phyloP scores from a whole-genome alignment of 2,888 invertebrate species.

The Limenitis camilla region DNA sequence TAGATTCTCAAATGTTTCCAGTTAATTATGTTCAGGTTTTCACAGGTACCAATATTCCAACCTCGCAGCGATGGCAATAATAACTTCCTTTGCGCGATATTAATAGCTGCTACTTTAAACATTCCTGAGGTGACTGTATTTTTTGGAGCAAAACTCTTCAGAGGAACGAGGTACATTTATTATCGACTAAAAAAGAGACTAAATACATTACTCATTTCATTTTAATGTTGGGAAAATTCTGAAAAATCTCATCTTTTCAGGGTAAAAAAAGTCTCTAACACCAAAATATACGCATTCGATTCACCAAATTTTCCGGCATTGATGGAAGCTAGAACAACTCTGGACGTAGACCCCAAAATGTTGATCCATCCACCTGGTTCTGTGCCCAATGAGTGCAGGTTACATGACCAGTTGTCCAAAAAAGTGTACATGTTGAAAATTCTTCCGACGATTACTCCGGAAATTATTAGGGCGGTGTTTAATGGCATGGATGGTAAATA shows the following conservation, averaged over 20 bases:
- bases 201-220: too few relatives aligned
- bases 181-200: too few relatives aligned
- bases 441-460: constrained; percentile 92
- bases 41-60: constrained; percentile 92
- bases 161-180: constrained; percentile 73
- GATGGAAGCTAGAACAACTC: constrained; percentile 73
- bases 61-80: constrained; percentile 94
- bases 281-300: constrained; percentile 86
- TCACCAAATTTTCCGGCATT: constrained; percentile 90
- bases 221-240: background rate
- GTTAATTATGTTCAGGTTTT: background rate
- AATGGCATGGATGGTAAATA: constrained; percentile 77
- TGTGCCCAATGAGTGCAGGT: constrained; percentile 75
- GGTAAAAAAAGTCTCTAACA: constrained; percentile 84
- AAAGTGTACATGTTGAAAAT: constrained; percentile 91
- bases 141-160: constrained; percentile 89
- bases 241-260: constrained; percentile 46
- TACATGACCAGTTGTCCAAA: constrained; percentile 82
- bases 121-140: constrained; percentile 96
- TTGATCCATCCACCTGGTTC: constrained; percentile 53
- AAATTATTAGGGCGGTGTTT: constrained; percentile 81
- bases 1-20: too few relatives aligned
- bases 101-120: constrained; percentile 90
- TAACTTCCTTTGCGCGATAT: constrained; percentile 90
- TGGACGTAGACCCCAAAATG: constrained; percentile 83